phyloP scores from a whole-genome alignment of 1,140 invertebrate genomes.

The Ditylenchus dipsaci region DNA sequence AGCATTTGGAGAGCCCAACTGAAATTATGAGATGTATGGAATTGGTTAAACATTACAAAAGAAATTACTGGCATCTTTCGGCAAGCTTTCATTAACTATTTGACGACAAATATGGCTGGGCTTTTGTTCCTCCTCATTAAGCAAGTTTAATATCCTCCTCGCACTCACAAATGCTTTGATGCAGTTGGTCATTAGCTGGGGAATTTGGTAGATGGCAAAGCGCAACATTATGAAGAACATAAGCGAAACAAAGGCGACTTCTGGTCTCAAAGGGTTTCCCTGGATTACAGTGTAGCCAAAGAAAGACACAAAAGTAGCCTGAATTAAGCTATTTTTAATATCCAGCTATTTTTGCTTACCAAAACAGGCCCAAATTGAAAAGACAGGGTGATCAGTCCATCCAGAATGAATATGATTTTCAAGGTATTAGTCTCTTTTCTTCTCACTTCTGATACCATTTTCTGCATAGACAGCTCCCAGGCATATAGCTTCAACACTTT shows the following conservation, averaged over 20 bases:
- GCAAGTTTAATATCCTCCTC: slow-evolving; percentile 24
- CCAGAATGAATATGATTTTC: slow-evolving; percentile 16
- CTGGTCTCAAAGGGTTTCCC: slow-evolving; percentile 62
- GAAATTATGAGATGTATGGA: slow-evolving; percentile 1
- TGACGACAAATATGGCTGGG: slow-evolving; percentile 13
- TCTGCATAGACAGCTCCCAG: slow-evolving; percentile 71
- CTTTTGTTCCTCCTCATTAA: slow-evolving; percentile 19
- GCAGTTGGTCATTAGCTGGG: slow-evolving; percentile 14
- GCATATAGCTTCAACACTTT: slow-evolving; percentile 81
- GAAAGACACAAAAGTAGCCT: slow-evolving; percentile 31
- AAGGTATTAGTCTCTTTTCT: slow-evolving; percentile 19
- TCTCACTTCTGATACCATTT: slow-evolving; percentile 22
- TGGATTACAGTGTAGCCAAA: slow-evolving; percentile 37
- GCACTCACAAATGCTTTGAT: slow-evolving; percentile 26
- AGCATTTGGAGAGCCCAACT: slow-evolving; percentile 25
- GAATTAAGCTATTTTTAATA: slow-evolving; percentile 17
- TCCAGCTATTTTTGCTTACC: slow-evolving; percentile 9
- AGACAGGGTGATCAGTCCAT: slow-evolving; percentile 20
- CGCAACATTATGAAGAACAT: slow-evolving; percentile 66
- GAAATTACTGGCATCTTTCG: no score
- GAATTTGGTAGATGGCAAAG: slow-evolving; percentile 34
- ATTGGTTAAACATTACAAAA: not conserved
- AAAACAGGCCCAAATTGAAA: slow-evolving; percentile 29
- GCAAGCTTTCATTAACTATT: not conserved
- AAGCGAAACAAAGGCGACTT: slow-evolving; percentile 68